These are phyloP conservation scores for Globodera ellingtonae DNA, from an alignment of 1,140 invertebrate genomes.

Conservation along the genomic window DNA sequence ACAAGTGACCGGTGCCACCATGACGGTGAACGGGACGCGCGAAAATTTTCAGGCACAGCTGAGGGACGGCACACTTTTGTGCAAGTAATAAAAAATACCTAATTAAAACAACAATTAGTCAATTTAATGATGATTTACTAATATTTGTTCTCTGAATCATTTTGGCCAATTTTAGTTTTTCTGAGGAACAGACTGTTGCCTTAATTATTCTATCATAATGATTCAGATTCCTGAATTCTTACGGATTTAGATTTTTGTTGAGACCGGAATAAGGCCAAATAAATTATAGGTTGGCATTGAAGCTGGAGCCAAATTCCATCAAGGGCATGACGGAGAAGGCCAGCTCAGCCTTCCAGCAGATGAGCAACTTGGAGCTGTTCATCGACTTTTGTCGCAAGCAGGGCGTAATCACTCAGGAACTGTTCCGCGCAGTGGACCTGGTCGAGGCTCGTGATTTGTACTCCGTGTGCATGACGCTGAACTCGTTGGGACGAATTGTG, in stretches of 20 bases:
- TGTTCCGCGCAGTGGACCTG: constrained; percentile 75
- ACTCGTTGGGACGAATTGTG: constrained; percentile 91
- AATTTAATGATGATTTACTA: no score
- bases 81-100: constrained; percentile 50
- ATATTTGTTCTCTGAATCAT: no score
- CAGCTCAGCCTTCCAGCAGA: constrained; percentile 76
- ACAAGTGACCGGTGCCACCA: constrained; percentile 76
- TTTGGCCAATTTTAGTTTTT: no score
- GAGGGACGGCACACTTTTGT: constrained; percentile 56
- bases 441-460: constrained; percentile 88
- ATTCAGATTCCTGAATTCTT: no score
- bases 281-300: constrained; percentile 95
- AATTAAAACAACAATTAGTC: constrained; percentile 5
- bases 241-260: constrained; percentile 69
- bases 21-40: constrained; percentile 74
- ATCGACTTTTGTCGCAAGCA: constrained; percentile 79
- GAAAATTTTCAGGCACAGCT: constrained; percentile 80
- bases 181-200: no score
- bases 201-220: no score
- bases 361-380: constrained; percentile 70
- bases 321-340: constrained; percentile 84
- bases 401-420: constrained; percentile 88
- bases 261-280: constrained; percentile 78
- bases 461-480: constrained; percentile 88
- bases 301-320: constrained; percentile 80